Base-by-base conservation (phyloP, 2,113 vertebrate genomes). In the Serilophus lunatus region DNA sequence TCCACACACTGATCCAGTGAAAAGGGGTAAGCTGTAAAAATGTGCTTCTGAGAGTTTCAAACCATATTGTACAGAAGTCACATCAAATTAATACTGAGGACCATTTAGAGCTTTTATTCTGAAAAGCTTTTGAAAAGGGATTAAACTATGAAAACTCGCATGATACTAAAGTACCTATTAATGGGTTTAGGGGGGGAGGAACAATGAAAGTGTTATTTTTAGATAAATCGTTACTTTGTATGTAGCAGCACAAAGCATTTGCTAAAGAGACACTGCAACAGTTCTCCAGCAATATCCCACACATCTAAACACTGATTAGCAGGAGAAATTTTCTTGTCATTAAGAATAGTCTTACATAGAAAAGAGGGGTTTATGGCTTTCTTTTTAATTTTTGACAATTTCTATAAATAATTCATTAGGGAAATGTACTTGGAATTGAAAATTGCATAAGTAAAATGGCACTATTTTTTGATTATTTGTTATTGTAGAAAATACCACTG, bases 1-100 rank as follows among this genome's bases (percentile, higher is more conserved):
- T 98, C 98, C 97, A 97, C 96, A 97, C 97, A 94, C 95, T 96
- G 96, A 96, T 97, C 96, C 95, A 97, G 95, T 98, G 98, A 98
- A 98, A 98, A 98, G 97, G 98, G 97, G 98, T 98, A 98, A 98
- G 98, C 98, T 93, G 98, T 94, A 97, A 98, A 98, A 99, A 98
- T 96, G 98, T 98, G 98, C 98, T 98, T 98, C 98, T 98, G 98
- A 98, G 98, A 98, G 98, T 98, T 98, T 98, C 98, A 98, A 98
- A 97, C 98, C 98, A 98, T 98, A 99, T 99, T 99, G 99, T 99
- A 98, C 98, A 98, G 98, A 99, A 99, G 99, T 99, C 99, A 99
- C 99, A 99, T 99, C 99, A 98, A 98, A 99, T 99, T 99, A 99
- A 99, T 98, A 99, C 98, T 98, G 99, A 99, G 98, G 98, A 99